Conservation (phyloP, 2,888 invertebrate genomes). For the Conomelus anceps region DNA sequence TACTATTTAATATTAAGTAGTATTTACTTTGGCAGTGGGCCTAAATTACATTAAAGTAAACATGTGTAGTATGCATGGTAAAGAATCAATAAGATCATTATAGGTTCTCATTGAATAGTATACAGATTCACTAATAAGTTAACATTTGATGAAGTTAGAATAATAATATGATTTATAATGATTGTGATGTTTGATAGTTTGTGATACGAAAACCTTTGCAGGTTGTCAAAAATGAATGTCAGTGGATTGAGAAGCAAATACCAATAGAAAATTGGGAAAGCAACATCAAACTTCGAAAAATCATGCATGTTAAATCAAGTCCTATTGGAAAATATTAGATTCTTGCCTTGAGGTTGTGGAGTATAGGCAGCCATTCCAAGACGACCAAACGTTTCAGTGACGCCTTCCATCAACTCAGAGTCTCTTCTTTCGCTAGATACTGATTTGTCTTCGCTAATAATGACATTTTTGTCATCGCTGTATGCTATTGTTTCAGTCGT, state of each 20-base stretch:
- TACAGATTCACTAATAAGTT: background rate
- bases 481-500: constrained; percentile 25
- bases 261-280: background rate
- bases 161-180: background rate
- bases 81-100: too few relatives aligned
- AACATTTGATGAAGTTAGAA: background rate
- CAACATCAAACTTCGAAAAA: background rate
- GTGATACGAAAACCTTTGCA: background rate
- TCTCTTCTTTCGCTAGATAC: constrained; percentile 39
- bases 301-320: background rate
- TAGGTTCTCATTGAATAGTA: background rate
- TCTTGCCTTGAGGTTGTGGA: constrained; percentile 32
- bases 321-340: background rate
- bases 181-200: background rate
- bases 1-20: too few relatives aligned
- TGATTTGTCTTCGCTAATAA: constrained; percentile 37
- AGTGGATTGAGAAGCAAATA: background rate
- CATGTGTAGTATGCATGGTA: too few relatives aligned
- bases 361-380: constrained; percentile 39
- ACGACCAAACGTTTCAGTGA: constrained; percentile 42
- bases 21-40: too few relatives aligned
- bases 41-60: too few relatives aligned
- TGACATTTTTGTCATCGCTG: constrained; percentile 37
- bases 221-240: too few relatives aligned
- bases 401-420: constrained; percentile 44